Evolutionary conservation across 2,797 vertebrate genomes (phyloP), one percentile per base, ranked within the genome.

Genomic region (Sebastes alutus): DNA sequence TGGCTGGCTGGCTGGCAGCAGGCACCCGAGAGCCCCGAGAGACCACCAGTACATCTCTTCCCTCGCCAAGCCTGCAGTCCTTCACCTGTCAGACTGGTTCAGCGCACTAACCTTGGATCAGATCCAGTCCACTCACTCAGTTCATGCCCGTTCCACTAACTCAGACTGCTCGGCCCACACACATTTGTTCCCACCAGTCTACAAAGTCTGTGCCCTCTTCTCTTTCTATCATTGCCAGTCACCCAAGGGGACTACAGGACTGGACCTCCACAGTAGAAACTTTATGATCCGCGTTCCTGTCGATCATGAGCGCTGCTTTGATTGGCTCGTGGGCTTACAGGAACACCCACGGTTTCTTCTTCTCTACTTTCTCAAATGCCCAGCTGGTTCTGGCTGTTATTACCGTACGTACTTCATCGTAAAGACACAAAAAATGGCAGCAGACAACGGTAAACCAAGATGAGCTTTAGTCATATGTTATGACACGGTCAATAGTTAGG

Each of bases 61-160:
- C 67, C 73, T 2, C 29, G 81, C 85, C 84, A 78, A 89, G 77
- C 61, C 79, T 85, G 82, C 84, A 84, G 89, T 93, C 88, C 83
- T 65, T 93, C 89, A 93, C 89, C 89, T 92, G 91, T 90, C 92
- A 92, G 66, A 38, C 87, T 33, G 75, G 64, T 90, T 89, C 85
- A 83, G 52, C 30, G 69, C 74, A 12, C 82, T 70, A 75, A 87
- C 89, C 88, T 86, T 91, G 89, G 90, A 87, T 72, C 38, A 32
- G 79, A 61, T 89, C 93, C 91, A 91, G 84, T 75, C 81, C 83
- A 65, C 83, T 92, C 88, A 80, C 70, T 91, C 88, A 73, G 62
- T 65, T 32, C 33, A 30, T 56, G 77, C 77, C 70, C 3, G 6
- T 75, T 78, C 72, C 83, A 63, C 84, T 81, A 91, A 88, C 60